Evolutionary conservation across 2,113 vertebrate genomes (phyloP).

Genomic region (Actenoides lindsayi): DNA sequence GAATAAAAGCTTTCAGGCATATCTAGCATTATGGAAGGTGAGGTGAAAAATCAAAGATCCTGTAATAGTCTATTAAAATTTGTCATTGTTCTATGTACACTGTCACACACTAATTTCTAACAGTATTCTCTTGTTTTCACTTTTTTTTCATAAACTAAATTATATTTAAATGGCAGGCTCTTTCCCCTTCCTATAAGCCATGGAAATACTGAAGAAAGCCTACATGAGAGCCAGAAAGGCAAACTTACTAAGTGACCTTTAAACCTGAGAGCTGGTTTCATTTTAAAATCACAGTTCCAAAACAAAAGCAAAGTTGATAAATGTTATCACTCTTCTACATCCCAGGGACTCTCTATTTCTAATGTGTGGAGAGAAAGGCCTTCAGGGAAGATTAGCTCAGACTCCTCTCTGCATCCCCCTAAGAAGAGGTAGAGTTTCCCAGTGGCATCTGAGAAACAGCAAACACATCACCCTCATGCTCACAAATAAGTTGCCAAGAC

Average conservation of each 20-base stretch:
- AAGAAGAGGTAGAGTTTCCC: neutral
- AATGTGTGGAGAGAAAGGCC: neutral
- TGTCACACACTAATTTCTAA: conserved; percentile 56
- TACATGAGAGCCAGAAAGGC: neutral
- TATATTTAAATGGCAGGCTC: conserved; percentile 64
- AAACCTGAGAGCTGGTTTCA: neutral
- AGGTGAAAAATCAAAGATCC: conserved; percentile 41
- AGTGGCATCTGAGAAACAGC: neutral
- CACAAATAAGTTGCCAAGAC: neutral
- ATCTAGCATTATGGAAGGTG: conserved; percentile 44
- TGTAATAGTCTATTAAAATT: conserved; percentile 52
- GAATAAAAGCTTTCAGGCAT: conserved; percentile 31
- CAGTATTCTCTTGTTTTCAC: neutral
- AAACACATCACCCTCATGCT: neutral
- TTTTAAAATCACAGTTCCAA: neutral
- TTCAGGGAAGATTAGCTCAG: neutral
- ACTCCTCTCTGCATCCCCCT: too few species aligned
- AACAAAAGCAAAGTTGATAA: neutral
- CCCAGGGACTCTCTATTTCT: neutral
- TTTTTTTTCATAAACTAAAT: conserved; percentile 56
- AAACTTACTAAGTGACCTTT: neutral
- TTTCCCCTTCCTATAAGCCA: conserved; percentile 8
- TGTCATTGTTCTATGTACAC: conserved; percentile 56
- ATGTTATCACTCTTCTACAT: neutral
- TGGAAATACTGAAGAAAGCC: conserved; percentile 41